Conservation (phyloP, 1,140 invertebrate genomes). For the Drosophila seguyi region DNA sequence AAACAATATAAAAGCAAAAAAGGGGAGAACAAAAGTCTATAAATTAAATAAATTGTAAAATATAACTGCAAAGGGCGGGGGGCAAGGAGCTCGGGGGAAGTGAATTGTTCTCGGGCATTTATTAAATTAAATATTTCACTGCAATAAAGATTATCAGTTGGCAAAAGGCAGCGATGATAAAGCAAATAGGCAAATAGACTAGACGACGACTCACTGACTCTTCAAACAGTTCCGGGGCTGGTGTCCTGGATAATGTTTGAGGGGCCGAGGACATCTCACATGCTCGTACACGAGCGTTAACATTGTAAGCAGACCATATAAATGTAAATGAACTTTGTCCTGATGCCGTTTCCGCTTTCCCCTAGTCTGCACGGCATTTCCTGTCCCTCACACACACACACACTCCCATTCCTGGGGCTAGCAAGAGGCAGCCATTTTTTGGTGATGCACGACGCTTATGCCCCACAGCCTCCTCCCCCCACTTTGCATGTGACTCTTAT, state of each 20-base stretch:
- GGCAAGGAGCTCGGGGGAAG: neutral
- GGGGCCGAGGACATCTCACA: conserved; percentile 32
- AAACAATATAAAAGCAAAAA: conserved; percentile 41
- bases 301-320: conserved; percentile 84
- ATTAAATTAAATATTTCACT: conserved; percentile 83
- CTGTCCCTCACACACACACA: conserved; percentile 58
- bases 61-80: conserved; percentile 40
- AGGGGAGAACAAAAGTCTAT: conserved; percentile 48
- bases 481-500: conserved; percentile 78
- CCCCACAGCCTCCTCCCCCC: conserved; percentile 21
- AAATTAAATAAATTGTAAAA: conserved; percentile 84
- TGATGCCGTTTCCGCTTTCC: conserved; percentile 80
- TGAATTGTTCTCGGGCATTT: conserved; percentile 37
- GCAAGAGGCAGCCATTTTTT: conserved; percentile 78
- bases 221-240: conserved; percentile 40
- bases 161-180: conserved; percentile 72
- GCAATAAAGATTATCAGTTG: conserved; percentile 82
- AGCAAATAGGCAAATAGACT: conserved; percentile 67
- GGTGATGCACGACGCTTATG: conserved; percentile 65
- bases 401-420: neutral
- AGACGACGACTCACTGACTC: conserved; percentile 74
- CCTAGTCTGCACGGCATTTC: conserved; percentile 78
- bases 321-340: conserved; percentile 83
- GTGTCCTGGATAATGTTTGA: conserved; percentile 31
- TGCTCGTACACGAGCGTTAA: conserved; percentile 76